A percentile compares a stretch with the other conserved stretches of the same genome.
phyloP scores from a whole-genome alignment of 2,797 vertebrate genomes.

The Rhabdophis nuchalis region DNA sequence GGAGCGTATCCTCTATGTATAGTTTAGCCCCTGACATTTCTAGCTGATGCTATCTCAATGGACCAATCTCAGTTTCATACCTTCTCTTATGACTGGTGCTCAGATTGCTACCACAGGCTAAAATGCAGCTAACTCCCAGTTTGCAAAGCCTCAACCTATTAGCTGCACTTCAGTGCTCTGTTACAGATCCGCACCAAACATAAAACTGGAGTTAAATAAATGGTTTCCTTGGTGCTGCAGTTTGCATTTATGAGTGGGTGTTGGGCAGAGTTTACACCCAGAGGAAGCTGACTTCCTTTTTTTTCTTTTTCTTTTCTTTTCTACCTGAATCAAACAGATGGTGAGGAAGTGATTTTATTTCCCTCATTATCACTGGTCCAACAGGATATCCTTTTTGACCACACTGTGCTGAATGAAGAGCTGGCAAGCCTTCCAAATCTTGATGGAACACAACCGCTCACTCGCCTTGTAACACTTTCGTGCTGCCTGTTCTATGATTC shows the following conservation, averaged over 20 bases:
- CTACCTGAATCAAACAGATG: constrained; percentile 84
- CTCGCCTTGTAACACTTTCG: constrained; percentile 53
- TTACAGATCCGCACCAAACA: neutral
- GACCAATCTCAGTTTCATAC: neutral
- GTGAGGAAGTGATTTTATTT: constrained; percentile 86
- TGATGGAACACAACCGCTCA: constrained; percentile 50
- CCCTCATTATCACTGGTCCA: constrained; percentile 71
- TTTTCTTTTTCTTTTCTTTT: constrained; percentile 42
- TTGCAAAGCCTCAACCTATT: fast-evolving
- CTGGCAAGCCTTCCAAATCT: constrained; percentile 56
- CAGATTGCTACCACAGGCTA: neutral
- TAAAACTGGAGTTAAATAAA: constrained; percentile 47
- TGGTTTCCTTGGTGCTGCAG: constrained; percentile 28
- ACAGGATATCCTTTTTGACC: constrained; percentile 80
- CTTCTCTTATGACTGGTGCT: neutral
- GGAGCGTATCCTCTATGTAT: neutral
- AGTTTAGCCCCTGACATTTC: neutral
- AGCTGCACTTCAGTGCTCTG: neutral
- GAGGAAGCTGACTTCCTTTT: constrained; percentile 83
- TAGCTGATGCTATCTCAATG: neutral
- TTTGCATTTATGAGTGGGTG: constrained; percentile 48
- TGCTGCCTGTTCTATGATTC: constrained; percentile 39
- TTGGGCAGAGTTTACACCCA: constrained; percentile 53
- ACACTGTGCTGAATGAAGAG: constrained; percentile 72
- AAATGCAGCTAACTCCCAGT: neutral